These are phyloP conservation scores for Tenthredo amoena DNA, from an alignment of 2,888 invertebrate genomes.

Conservation along the genomic window DNA sequence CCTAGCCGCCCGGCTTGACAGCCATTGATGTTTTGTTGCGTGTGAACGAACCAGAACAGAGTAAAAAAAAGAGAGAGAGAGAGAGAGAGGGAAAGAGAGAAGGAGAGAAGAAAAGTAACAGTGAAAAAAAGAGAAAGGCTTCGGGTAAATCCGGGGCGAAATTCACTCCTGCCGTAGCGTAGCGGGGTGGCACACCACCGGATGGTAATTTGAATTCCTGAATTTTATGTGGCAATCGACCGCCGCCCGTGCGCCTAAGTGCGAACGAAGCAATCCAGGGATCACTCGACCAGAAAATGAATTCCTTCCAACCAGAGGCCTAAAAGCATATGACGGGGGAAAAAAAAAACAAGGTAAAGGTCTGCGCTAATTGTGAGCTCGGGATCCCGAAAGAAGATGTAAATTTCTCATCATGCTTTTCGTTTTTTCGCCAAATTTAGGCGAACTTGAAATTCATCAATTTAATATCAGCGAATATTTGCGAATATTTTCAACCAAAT, in stretches of 20 bases:
- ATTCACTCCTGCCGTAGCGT: not conserved
- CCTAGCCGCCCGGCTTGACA: not conserved
- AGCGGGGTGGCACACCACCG: not conserved
- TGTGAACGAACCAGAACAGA: constrained; percentile 44
- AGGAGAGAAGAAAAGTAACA: too few relatives aligned
- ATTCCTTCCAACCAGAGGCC: constrained; percentile 58
- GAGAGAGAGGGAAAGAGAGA: too few relatives aligned
- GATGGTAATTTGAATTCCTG: constrained; percentile 52
- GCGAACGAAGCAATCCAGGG: constrained; percentile 48
- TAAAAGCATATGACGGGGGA: constrained; percentile 24
- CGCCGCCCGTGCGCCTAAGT: constrained; percentile 40
- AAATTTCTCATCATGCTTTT: not conserved
- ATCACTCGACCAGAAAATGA: constrained; percentile 60
- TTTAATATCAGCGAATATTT: not conserved
- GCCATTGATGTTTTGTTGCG: constrained; percentile 45
- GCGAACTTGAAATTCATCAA: not conserved
- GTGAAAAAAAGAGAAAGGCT: not conserved
- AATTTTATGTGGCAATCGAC: constrained; percentile 50
- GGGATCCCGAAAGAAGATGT: not conserved
- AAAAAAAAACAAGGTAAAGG: not conserved
- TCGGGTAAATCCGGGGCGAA: constrained; percentile 4
- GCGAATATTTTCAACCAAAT: not conserved
- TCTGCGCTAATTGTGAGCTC: constrained; percentile 1
- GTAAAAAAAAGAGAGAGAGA: not conserved
- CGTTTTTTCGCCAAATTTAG: not conserved